phyloP scores from a whole-genome alignment of 1,140 invertebrate species.

The Sitophilus oryzae region DNA sequence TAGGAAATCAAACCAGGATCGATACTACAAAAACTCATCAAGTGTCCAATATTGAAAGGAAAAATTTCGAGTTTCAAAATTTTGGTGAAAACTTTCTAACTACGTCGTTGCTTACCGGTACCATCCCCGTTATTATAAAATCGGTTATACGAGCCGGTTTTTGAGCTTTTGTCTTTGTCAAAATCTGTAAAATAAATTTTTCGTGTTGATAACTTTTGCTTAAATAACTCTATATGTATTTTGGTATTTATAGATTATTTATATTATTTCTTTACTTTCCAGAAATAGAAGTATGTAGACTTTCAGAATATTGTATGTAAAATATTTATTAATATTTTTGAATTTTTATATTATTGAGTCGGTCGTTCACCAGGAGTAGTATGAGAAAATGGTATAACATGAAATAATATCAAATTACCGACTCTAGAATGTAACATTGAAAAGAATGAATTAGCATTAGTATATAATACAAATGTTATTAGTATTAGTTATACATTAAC shows the following conservation, averaged over 20 bases:
- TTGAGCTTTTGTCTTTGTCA: slow-evolving; percentile 27
- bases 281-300: slow-evolving; percentile 10
- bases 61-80: neutral
- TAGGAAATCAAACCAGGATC: neutral
- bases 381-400: neutral
- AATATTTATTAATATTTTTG: neutral
- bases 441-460: too few species aligned
- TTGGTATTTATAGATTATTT: neutral
- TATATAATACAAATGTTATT: too few species aligned
- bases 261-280: slow-evolving; percentile 6
- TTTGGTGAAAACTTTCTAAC: slow-evolving; percentile 18
- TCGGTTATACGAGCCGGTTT: slow-evolving; percentile 24
- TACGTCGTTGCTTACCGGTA: slow-evolving; percentile 27
- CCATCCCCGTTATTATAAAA: slow-evolving; percentile 28
- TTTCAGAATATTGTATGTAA: slow-evolving; percentile 11
- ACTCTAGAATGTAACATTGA: too few species aligned
- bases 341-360: neutral
- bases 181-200: slow-evolving; percentile 28
- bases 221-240: neutral
- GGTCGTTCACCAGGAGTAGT: neutral
- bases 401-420: neutral
- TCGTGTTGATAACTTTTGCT: slow-evolving; percentile 14
- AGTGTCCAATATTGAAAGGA: neutral
- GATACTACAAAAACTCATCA: neutral
- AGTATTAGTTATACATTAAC: too few species aligned